Conservation (phyloP, 2,888 invertebrate genomes). For the Drosophila atripex region DNA sequence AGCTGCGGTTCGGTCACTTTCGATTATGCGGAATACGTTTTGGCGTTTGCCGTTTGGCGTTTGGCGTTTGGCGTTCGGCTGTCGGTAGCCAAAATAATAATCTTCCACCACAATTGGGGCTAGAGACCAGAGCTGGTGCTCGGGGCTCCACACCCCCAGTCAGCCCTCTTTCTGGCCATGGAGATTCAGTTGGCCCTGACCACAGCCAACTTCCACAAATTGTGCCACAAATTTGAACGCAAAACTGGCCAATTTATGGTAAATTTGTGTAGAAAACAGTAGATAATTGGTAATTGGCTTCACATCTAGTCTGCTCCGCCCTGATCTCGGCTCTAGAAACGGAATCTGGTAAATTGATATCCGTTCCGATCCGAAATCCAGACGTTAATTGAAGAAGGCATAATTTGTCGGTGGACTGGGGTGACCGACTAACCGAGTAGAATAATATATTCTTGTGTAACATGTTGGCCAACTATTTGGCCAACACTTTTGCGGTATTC, state of each 20-base stretch:
- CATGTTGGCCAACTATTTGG: slow-evolving; percentile 59
- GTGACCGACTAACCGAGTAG: slow-evolving; percentile 24
- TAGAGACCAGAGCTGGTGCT: neutral
- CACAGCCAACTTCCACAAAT: slow-evolving; percentile 79
- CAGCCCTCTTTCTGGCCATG: slow-evolving; percentile 18
- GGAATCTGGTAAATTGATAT: slow-evolving; percentile 55
- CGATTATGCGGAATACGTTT: slow-evolving; percentile 77
- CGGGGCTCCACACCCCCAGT: slow-evolving; percentile 3
- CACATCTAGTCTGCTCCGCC: slow-evolving; percentile 52
- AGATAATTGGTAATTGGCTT: slow-evolving; percentile 81
- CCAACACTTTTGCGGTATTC: slow-evolving; percentile 49
- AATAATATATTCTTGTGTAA: slow-evolving; percentile 37
- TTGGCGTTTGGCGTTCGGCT: slow-evolving; percentile 60
- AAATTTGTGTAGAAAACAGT: slow-evolving; percentile 81
- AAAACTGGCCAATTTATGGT: slow-evolving; percentile 80
- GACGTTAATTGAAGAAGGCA: slow-evolving; percentile 76
- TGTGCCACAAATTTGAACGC: slow-evolving; percentile 78
- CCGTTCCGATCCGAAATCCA: slow-evolving; percentile 31
- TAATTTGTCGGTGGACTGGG: slow-evolving; percentile 53
- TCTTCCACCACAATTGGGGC: slow-evolving; percentile 66
- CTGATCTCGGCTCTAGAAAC: slow-evolving; percentile 18
- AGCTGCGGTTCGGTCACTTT: slow-evolving; percentile 76
- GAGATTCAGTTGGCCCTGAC: slow-evolving; percentile 72
- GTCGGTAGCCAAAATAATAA: slow-evolving; percentile 75
- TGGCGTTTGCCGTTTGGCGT: slow-evolving; percentile 34